Base-by-base conservation (phyloP, 2,888 invertebrate species). In the Itoplectis maculator region DNA sequence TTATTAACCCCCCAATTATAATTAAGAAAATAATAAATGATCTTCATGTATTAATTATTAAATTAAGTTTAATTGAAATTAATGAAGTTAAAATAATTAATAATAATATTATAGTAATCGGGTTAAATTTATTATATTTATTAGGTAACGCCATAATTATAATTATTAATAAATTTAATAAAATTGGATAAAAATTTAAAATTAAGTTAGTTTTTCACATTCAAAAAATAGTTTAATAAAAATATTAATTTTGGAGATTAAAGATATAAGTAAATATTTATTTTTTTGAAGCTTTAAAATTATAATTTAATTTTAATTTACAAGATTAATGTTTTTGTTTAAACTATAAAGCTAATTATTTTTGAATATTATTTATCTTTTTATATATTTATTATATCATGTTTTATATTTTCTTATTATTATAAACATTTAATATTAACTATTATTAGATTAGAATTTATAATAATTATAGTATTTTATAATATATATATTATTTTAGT, bases 191-290 rank as follows among this genome's bases (percentile, higher is more conserved):
- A 1, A n/a, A 37, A 35, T 59, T 59, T 8, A 59, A 80, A 93
- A 95, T 87, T 90, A 95, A 90, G 93, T 92, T 89, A 94, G 86
- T 88, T 0, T 94, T 93, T 51, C 20, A 65, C 59, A 81, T 86
- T 93, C 94, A 95, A 94, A 93, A 94, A 94, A 93, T 95, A 95
- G 94, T 95, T 95, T 95, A 94, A 86, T 93, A 85, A 93, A 95
- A 95, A 95, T 95, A 94, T 94, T 95, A 95, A 95, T 95, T 95
- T 95, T 95, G 95, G 95, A 94, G 94, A 95, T 95, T 95, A 95
- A 94, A 90, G 94, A 94, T 94, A 94, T 93, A 93, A 93, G 92
- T 89, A 88, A 92, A 79, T 35, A 79, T 47, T 93, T 94, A 94
- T 94, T 94, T 94, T 93, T 93, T 94, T 95, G 94, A 94, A 94